Percentiles rank a stretch among this genome's conserved stretches.
Evolutionary conservation across 2,888 invertebrate species (phyloP).

Genomic region (Metalampra italica): DNA sequence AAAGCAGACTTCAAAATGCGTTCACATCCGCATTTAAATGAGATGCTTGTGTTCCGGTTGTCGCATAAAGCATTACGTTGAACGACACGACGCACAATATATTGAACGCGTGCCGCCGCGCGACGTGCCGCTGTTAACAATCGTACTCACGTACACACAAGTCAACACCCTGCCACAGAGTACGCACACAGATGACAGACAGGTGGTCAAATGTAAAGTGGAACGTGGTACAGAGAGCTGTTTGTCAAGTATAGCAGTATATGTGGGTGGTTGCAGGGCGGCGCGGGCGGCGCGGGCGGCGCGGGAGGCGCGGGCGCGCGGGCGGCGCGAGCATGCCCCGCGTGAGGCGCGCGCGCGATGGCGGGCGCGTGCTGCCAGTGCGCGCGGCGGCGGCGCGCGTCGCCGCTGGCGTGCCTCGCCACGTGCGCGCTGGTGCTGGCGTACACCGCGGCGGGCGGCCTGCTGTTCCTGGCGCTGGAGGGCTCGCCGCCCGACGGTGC

Average conservation of each 20-base stretch:
- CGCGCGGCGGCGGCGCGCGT: constrained; percentile 50
- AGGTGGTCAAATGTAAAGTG: too few species aligned
- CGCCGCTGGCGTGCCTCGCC: constrained; percentile 88
- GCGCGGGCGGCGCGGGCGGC: too few species aligned
- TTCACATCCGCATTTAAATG: too few species aligned
- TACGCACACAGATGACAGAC: too few species aligned
- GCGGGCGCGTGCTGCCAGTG: constrained; percentile 71
- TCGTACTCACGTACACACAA: neutral
- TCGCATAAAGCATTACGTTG: too few species aligned
- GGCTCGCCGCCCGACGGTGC: constrained; percentile 80
- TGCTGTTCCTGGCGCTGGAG: constrained; percentile 92
- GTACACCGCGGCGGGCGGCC: constrained; percentile 95
- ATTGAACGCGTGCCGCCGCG: neutral
- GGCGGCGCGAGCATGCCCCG: constrained; percentile 34
- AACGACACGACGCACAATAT: too few species aligned
- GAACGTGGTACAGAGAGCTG: too few species aligned
- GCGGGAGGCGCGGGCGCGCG: neutral
- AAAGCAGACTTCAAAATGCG: too few species aligned
- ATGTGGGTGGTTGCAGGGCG: too few species aligned
- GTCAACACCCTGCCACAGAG: too few species aligned
- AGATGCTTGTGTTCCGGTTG: too few species aligned
- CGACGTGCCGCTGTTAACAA: neutral
- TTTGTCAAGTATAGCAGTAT: too few species aligned
- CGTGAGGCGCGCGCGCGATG: constrained; percentile 42
- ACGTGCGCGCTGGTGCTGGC: constrained; percentile 91